Base-by-base conservation (phyloP, 2,113 vertebrate species). In the Aegotheles bennettii region DNA sequence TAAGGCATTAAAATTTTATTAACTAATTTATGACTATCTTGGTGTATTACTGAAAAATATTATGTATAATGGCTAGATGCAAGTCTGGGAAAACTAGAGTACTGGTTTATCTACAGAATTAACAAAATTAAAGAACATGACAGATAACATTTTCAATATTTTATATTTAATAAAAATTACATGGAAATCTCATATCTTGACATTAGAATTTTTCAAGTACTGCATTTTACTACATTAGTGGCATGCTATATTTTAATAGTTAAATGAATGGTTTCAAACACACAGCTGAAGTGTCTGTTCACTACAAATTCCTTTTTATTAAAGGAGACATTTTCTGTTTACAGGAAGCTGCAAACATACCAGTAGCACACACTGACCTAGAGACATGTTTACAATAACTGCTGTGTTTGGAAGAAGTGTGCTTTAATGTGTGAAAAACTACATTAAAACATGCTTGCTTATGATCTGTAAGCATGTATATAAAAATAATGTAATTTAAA, bases 261-360 rank as follows among this genome's bases (percentile, higher is more conserved):
- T 83, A 87, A 79, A 85, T 20, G 17, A 84, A 57, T 50, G 7
- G n/a, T 77, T 93, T 91, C 59, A 95, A 94, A 85, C 16, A 35
- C 71, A 88, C 31, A 90, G 54, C 16, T 63, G 33, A 97, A 91
- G 54, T 2, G 6, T 25, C 71, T 84, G 38, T 51, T 95, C 67
- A 51, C 29, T 84, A 87, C 42, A 86, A 91, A 92, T 47, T 95
- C 59, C 76, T 81, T 88, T 83, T 94, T 40, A 91, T 59, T 80
- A 71, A 90, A 75, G 43, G 48, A 57, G 81, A 89, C 23, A 0
- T 89, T 61, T 91, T 95, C 84, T 93, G 59, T 94, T 91, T 89
- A 91, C 84, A 95, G 90, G 94, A 95, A 95, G 79, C 76, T 90
- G 87, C 71, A 68, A 94, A 80, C 85, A 68, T 67, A 93, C 85